Evolutionary conservation across 2,113 vertebrate species (phyloP).

Genomic region (Poicephalus meyeri): DNA sequence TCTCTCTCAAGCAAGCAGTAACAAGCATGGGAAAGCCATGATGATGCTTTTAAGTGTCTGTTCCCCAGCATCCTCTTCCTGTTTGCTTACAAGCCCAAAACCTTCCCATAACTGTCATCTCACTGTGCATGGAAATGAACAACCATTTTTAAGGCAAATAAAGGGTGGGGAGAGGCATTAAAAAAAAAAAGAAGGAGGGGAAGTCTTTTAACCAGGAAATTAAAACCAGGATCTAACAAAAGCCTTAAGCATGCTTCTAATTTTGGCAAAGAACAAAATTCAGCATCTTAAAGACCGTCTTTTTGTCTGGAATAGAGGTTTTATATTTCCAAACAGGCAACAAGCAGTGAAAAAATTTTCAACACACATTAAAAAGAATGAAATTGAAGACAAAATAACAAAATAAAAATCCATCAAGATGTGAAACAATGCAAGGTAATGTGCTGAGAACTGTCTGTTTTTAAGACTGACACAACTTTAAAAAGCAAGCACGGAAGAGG

Average conservation of each 20-base stretch:
- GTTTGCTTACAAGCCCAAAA: not conserved
- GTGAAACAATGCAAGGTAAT: not conserved
- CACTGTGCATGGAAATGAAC: not conserved
- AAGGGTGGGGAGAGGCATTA: not conserved
- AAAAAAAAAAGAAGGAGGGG: not conserved
- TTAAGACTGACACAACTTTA: not conserved
- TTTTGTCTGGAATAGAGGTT: not conserved
- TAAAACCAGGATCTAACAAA: slow-evolving; percentile 22
- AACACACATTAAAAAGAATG: not conserved
- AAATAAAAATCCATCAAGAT: not conserved
- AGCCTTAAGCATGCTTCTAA: not conserved
- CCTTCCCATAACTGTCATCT: not conserved
- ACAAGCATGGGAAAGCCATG: slow-evolving; percentile 8
- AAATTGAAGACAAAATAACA: not conserved
- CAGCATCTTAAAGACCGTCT: not conserved
- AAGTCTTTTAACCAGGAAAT: slow-evolving; percentile 38
- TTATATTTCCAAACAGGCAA: not conserved
- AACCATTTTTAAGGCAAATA: not conserved
- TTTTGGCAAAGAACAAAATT: not conserved
- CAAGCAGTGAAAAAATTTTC: not conserved
- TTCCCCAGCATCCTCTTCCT: not conserved
- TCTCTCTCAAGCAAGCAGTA: not conserved
- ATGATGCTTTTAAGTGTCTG: not conserved
- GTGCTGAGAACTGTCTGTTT: not conserved
- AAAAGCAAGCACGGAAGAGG: not conserved